phyloP scores from a whole-genome alignment of 2,113 vertebrate genomes.

The Pomatostomus ruficeps region DNA sequence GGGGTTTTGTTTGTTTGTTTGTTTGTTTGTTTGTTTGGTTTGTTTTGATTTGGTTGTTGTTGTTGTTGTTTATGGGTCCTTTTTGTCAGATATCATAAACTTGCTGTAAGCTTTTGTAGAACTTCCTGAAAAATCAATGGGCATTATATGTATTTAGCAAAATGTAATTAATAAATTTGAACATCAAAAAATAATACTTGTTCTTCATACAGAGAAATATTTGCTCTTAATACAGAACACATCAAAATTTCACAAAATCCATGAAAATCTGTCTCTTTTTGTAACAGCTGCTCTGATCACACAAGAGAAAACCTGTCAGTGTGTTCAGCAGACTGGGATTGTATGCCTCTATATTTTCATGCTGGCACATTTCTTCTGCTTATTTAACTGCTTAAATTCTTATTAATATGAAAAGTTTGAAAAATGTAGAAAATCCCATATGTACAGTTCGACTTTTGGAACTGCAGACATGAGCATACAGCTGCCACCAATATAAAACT shows the following conservation, averaged over 20 bases:
- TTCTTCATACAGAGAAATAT: neutral
- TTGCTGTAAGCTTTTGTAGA: neutral
- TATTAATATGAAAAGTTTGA: neutral
- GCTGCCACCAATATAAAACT: neutral
- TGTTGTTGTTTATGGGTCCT: neutral
- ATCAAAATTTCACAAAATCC: neutral
- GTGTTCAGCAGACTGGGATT: neutral
- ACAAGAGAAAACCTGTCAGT: neutral
- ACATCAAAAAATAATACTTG: neutral
- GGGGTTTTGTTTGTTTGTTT: neutral
- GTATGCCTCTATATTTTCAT: neutral
- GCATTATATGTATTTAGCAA: neutral
- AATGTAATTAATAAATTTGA: neutral
- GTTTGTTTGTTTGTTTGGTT: too few species aligned
- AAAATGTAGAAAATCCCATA: neutral
- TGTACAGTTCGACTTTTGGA: neutral
- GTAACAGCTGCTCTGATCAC: neutral
- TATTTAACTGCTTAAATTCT: neutral
- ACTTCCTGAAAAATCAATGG: neutral
- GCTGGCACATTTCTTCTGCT: neutral
- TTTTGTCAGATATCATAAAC: neutral
- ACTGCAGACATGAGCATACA: neutral
- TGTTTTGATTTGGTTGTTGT: too few species aligned
- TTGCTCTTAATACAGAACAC: neutral
- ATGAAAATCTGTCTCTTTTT: neutral